Conservation (phyloP, 1,140 invertebrate species). For the Aphelenchoides fujianensis region DNA sequence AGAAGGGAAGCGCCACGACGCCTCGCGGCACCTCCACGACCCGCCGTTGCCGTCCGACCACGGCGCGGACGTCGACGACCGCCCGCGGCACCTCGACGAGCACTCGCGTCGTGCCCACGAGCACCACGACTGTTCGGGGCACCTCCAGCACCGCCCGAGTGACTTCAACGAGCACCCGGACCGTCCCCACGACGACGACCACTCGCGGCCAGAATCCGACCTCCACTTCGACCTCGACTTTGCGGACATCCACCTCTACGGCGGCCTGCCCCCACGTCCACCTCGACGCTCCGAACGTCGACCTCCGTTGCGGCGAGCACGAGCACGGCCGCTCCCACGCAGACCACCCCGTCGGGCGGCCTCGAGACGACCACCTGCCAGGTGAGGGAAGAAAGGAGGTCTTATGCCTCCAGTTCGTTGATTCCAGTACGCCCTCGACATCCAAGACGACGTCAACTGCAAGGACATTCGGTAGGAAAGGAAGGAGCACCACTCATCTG, state of each 20-base stretch:
- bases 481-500: too few relatives aligned
- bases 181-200: background rate
- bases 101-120: background rate
- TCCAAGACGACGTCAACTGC: background rate
- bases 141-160: background rate
- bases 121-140: background rate
- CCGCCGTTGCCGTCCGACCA: background rate
- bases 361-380: background rate
- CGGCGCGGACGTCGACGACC: too few relatives aligned
- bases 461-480: too few relatives aligned
- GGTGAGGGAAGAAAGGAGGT: too few relatives aligned
- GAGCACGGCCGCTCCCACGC: background rate
- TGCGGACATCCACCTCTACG: background rate
- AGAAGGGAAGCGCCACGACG: background rate
- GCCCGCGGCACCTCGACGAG: background rate
- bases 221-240: too few relatives aligned
- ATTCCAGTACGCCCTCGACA: background rate
- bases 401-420: too few relatives aligned
- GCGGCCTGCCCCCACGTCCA: background rate
- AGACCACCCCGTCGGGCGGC: background rate
- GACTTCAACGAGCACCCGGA: background rate
- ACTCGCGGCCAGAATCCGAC: too few relatives aligned
- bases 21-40: background rate
- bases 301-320: background rate
- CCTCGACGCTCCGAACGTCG: background rate